Conservation (phyloP, 1,140 invertebrate genomes). For the Drosophila virilis region DNA sequence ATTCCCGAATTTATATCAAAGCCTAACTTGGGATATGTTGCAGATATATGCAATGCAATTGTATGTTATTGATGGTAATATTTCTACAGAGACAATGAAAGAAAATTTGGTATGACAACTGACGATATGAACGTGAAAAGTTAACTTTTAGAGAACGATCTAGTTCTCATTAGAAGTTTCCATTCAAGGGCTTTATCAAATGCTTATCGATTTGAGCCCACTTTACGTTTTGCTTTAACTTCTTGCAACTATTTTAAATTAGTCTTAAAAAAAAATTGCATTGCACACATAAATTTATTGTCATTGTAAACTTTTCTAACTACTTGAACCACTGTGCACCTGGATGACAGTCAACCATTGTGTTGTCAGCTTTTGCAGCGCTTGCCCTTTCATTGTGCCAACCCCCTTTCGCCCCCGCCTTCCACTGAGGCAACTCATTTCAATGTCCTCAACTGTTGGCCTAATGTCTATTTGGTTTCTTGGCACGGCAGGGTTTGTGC, state of each 20-base stretch:
- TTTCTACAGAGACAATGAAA: no score
- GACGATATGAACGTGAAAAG: no score
- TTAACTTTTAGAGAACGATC: no score
- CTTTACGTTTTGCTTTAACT: no score
- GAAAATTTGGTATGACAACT: no score
- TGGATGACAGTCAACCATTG: conserved; percentile 62
- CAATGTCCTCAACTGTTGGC: conserved; percentile 20
- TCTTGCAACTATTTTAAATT: background rate
- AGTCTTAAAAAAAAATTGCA: background rate
- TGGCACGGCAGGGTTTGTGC: conserved; percentile 67
- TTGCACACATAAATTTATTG: background rate
- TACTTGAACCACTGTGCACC: conserved; percentile 60
- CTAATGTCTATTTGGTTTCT: conserved; percentile 79
- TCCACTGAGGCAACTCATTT: background rate
- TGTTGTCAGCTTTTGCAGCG: conserved; percentile 65
- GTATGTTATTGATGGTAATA: no score
- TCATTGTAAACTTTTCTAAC: conserved; percentile 3
- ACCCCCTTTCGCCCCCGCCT: no score
- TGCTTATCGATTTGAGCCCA: no score
- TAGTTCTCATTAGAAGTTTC: background rate
- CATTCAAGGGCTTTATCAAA: no score
- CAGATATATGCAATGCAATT: no score
- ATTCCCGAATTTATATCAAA: no score
- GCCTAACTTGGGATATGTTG: no score
- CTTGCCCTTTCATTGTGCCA: conserved; percentile 16